Evolutionary conservation across 2,888 invertebrate genomes (phyloP).

Genomic region (Trachelus troglodyta): DNA sequence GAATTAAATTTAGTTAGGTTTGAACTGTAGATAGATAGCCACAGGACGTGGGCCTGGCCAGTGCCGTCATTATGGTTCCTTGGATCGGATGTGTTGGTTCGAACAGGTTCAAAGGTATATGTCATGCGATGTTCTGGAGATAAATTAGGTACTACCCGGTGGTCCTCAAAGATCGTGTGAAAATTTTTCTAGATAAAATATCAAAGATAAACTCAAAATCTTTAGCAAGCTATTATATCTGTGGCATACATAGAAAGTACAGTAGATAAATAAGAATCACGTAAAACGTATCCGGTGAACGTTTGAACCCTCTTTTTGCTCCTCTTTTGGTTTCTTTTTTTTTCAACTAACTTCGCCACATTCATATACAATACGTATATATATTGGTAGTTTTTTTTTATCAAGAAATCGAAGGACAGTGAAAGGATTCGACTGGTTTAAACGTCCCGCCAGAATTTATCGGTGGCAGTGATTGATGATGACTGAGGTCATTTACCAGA

Average conservation of each 20-base stretch:
- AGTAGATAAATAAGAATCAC: neutral
- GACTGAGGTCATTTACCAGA: neutral
- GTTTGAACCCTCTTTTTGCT: neutral
- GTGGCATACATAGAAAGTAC: neutral
- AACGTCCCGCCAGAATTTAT: neutral
- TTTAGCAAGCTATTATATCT: neutral
- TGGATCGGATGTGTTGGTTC: slow-evolving; percentile 1
- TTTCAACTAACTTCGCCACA: neutral
- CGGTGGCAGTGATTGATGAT: neutral
- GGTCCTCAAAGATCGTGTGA: slow-evolving; percentile 15
- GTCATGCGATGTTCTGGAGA: slow-evolving; percentile 27
- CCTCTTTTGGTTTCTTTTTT: neutral
- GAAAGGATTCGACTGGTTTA: neutral
- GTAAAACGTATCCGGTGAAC: neutral
- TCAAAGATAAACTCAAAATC: neutral
- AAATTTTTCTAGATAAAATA: neutral
- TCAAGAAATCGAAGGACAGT: neutral
- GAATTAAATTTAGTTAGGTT: slow-evolving; percentile 26
- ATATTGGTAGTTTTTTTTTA: neutral
- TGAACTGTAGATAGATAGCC: neutral
- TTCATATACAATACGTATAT: neutral
- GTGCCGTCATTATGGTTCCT: neutral
- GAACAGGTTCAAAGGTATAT: slow-evolving; percentile 32
- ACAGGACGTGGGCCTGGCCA: neutral
- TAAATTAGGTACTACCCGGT: slow-evolving; percentile 29